A percentile compares a stretch with the other conserved stretches of the same genome.
Evolutionary conservation across 2,113 vertebrate genomes (phyloP).

Genomic region (Aptenodytes patagonicus): DNA sequence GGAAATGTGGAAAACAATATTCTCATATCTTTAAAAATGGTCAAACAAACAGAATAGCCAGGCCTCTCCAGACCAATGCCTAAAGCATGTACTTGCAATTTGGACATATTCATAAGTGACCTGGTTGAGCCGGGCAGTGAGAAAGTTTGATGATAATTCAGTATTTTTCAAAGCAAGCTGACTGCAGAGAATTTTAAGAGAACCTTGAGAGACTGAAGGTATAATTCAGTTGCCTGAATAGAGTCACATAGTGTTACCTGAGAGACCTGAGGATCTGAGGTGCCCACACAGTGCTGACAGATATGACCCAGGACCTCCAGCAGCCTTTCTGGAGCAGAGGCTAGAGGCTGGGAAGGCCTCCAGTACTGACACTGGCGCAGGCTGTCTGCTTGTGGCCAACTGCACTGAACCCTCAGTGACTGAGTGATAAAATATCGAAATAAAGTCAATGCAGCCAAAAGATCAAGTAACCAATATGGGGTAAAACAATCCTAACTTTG

Average conservation of each 20-base stretch:
- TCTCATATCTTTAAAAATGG: background rate
- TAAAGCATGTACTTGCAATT: background rate
- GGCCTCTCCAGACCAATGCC: background rate
- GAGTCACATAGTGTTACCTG: rapidly evolving
- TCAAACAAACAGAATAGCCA: background rate
- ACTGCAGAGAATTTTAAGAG: background rate
- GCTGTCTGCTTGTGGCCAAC: background rate
- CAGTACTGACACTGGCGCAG: background rate
- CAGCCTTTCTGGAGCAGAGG: background rate
- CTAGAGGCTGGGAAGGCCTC: background rate
- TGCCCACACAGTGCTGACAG: background rate
- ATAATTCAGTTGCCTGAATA: background rate
- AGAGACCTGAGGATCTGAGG: background rate
- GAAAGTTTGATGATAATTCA: background rate
- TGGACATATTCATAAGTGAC: background rate
- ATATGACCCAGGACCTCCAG: background rate
- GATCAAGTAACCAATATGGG: background rate
- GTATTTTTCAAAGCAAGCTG: background rate
- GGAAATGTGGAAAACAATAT: background rate
- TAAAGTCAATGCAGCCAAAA: background rate
- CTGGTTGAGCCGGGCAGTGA: background rate
- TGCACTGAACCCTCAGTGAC: background rate
- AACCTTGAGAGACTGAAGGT: background rate
- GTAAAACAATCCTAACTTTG: background rate
- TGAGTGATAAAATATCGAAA: background rate